A percentile compares a stretch with the other conserved stretches of the same genome.
Conservation (phyloP, 2,888 invertebrate genomes). For the Macrophya annulata region DNA sequence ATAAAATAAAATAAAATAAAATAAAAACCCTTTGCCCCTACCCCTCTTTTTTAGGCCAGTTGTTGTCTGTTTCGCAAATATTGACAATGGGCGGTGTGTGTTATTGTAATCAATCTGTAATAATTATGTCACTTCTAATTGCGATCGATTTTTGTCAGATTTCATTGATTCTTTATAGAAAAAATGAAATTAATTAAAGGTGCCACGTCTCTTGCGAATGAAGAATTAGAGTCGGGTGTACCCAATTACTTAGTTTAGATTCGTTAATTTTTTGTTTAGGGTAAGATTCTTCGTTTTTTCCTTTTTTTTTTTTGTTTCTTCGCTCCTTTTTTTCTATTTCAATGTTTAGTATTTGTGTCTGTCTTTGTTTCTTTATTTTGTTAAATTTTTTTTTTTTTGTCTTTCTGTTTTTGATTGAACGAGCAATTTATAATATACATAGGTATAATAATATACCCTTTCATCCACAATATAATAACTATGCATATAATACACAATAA, state of each 20-base stretch:
- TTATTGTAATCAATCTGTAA: conserved; percentile 13
- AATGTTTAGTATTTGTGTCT: neutral
- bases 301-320: neutral
- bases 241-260: neutral
- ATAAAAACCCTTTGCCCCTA: neutral
- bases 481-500: conserved; percentile 26
- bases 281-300: neutral
- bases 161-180: neutral
- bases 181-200: neutral
- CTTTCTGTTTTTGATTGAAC: conserved; percentile 55
- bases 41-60: neutral
- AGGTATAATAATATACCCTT: conserved; percentile 59
- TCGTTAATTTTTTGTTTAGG: conserved; percentile 1
- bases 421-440: conserved; percentile 50
- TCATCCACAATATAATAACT: conserved; percentile 66
- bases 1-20: neutral
- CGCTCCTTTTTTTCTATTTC: neutral
- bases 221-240: neutral
- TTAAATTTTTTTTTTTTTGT: conserved; percentile 41
- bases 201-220: neutral
- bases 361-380: neutral
- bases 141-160: neutral
- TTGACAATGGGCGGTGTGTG: conserved; percentile 18
- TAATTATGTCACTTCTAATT: conserved; percentile 15
- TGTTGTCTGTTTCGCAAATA: conserved; percentile 21